Base-by-base conservation (phyloP, 2,888 invertebrate species). In the Stenodera caucasica region DNA sequence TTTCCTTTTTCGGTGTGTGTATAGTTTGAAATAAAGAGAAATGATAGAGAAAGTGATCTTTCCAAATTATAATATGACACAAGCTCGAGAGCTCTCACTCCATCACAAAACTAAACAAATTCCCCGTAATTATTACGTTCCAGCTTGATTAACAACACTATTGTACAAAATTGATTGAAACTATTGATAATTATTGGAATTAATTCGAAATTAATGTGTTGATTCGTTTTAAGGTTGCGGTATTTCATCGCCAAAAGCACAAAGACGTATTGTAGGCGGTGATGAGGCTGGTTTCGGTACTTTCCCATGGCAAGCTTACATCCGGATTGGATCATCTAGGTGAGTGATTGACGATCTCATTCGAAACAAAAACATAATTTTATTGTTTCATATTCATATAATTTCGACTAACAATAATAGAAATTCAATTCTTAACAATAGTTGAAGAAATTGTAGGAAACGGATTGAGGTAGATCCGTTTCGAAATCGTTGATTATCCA, bases 281-380 rank as follows among this genome's bases (percentile, higher is more conserved):
- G 93, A 94, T 72, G 95, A 96, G 78, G 94, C 96, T 0, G 95
- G 95, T 51, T 96, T 96, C 79, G 95, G 94, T 18, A 92, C 93
- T 62, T 96, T 96, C 77, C 96, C 96, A 23, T 96, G 96, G 96
- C 95, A 95, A 83, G 94, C 95, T 0, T 96, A 96, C 81, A 96
- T 96, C 75, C 85, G 95, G 76, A 95, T 96, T 61, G 95, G 95
- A 65, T 94, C 95, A 49, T 94, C 94, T 71, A 87, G 90, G 90
- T 89, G 82, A 58, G 52, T 40, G 14, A 26, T 49, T 37, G 35
- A 1, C 2, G 9, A 40, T 18, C 6, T 40, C 8, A 40, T 40
- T 9, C 11, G 14, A 12, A 45, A 21, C 2, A 21, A 11, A 32
- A 32, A 32, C 5, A 18, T 8, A 45, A 12, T 1, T 45, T 45